Evolutionary conservation across 1,140 invertebrate genomes (phyloP).

Genomic region (Cryptotermes secundus): DNA sequence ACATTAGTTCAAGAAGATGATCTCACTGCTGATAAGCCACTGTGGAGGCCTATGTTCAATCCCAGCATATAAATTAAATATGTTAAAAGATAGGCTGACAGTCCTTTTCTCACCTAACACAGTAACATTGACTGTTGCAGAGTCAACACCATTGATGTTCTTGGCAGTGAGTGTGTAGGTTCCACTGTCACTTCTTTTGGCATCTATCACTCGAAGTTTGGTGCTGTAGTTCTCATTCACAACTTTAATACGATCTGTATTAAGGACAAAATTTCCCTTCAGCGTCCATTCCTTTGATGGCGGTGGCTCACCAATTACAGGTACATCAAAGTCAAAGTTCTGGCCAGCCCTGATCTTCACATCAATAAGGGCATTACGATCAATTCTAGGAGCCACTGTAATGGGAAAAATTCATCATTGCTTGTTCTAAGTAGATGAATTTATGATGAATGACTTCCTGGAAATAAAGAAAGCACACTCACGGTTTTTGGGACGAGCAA

Average conservation of each 20-base stretch:
- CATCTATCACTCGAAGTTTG: conserved; percentile 83
- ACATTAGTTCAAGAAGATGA: no score
- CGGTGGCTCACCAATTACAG: conserved; percentile 90
- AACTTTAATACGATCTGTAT: conserved; percentile 80
- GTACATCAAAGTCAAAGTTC: conserved; percentile 91
- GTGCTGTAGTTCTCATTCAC: conserved; percentile 84
- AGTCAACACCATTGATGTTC: conserved; percentile 89
- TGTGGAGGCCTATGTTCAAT: no score
- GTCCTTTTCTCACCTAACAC: conserved; percentile 62
- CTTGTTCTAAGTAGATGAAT: not conserved
- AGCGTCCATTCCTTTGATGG: conserved; percentile 91
- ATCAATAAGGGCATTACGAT: conserved; percentile 88
- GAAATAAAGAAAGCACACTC: conserved; percentile 42
- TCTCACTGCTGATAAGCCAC: no score
- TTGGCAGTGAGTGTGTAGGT: conserved; percentile 85
- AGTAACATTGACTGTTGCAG: conserved; percentile 83
- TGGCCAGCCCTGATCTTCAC: conserved; percentile 91
- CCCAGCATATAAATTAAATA: not conserved
- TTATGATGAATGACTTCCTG: not conserved
- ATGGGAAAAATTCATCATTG: conserved; percentile 37
- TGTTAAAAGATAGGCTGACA: not conserved
- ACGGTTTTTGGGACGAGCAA: conserved; percentile 89
- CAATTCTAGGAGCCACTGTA: conserved; percentile 85
- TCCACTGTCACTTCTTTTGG: conserved; percentile 86
- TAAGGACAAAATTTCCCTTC: conserved; percentile 75